These are phyloP conservation scores for Aurelia aurita DNA, from an alignment of 30 jellyfish, hydroid and myxozoan genomes.

Conservation along the genomic window DNA sequence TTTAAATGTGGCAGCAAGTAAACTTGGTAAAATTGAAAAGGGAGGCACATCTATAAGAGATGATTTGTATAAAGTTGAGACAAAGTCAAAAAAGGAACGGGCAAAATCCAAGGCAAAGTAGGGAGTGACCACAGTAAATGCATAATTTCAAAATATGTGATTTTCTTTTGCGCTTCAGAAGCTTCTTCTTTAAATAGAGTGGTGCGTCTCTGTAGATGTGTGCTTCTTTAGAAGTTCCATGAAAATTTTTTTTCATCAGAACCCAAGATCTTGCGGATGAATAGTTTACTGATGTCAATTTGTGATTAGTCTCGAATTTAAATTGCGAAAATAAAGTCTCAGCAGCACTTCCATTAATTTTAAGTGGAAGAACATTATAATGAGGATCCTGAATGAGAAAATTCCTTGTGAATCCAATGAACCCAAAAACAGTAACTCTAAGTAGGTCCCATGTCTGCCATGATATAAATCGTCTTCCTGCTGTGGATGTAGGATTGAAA, in stretches of 20 bases:
- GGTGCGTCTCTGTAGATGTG: constrained; percentile 40
- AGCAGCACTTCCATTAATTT: constrained; percentile 29
- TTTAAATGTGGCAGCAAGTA: constrained; percentile 38
- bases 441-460: constrained; percentile 44
- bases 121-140: not conserved
- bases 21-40: constrained; percentile 25
- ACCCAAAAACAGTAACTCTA: constrained; percentile 24
- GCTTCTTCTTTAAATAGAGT: constrained; percentile 5
- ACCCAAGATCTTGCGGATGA: constrained; percentile 36
- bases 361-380: constrained; percentile 15
- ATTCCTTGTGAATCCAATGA: constrained; percentile 5
- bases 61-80: constrained; percentile 39
- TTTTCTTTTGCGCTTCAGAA: not conserved
- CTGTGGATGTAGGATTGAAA: constrained; percentile 37
- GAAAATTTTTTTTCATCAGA: constrained; percentile 10
- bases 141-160: no score
- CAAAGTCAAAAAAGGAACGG: constrained; percentile 28
- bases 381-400: not conserved
- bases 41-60: constrained; percentile 59
- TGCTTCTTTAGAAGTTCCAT: constrained; percentile 32
- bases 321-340: constrained; percentile 31
- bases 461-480: constrained; percentile 27
- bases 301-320: constrained; percentile 26
- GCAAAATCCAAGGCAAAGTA: not conserved
- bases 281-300: constrained; percentile 34